phyloP scores from a whole-genome alignment of 2,888 invertebrate species.

The Drosophila flavopinicola region DNA sequence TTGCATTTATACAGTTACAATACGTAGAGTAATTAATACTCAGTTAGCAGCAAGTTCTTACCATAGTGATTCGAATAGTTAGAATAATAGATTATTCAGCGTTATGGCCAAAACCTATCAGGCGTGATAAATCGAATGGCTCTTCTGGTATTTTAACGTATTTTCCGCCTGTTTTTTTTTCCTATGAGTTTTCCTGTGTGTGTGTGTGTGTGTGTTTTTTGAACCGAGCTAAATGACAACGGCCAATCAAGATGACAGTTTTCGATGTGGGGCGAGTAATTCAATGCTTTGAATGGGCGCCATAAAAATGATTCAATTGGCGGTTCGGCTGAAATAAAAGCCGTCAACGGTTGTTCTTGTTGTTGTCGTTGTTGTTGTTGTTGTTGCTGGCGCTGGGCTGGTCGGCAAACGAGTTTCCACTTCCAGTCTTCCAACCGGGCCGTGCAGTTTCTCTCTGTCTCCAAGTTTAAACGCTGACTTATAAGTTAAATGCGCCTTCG shows the following conservation, averaged over 20 bases:
- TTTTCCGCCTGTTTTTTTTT: background rate
- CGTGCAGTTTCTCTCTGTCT: constrained; percentile 49
- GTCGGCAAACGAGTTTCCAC: constrained; percentile 66
- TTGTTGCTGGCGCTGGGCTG: constrained; percentile 29
- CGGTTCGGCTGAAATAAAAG: constrained; percentile 66
- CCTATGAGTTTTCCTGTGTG: background rate
- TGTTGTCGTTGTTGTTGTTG: constrained; percentile 10
- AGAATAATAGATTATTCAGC: too few species aligned
- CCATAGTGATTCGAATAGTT: too few species aligned
- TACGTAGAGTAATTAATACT: too few species aligned
- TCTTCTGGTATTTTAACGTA: constrained; percentile 18
- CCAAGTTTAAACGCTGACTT: constrained; percentile 67
- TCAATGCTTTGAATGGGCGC: constrained; percentile 63
- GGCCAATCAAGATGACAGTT: constrained; percentile 68
- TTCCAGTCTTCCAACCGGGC: constrained; percentile 9
- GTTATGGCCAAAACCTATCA: too few species aligned
- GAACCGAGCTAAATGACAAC: constrained; percentile 39
- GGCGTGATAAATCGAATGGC: too few species aligned
- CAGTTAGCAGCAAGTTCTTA: too few species aligned
- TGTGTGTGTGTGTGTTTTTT: constrained; percentile 8
- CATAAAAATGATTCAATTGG: constrained; percentile 81
- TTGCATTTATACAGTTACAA: too few species aligned
- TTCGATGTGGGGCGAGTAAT: constrained; percentile 70
- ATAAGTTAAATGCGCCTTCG: constrained; percentile 74
- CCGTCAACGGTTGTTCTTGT: constrained; percentile 54